phyloP scores from a whole-genome alignment of 35 echinoderm and acorn worm species.

The Holothuria glaberrima region DNA sequence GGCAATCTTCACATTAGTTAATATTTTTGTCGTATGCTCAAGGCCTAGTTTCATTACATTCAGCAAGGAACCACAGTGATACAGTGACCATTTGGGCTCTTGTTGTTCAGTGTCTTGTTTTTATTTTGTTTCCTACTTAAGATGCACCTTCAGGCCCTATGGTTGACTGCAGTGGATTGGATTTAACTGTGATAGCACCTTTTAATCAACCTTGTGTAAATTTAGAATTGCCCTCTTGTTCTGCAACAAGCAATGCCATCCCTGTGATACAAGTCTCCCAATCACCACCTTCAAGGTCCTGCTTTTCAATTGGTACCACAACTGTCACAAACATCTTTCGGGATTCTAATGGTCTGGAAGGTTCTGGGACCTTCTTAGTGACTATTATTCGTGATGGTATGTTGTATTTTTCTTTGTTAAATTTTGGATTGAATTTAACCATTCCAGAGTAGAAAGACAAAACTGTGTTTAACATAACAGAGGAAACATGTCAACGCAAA shows the following conservation, averaged over 20 bases:
- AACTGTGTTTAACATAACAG: too few species aligned
- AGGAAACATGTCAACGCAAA: too few species aligned
- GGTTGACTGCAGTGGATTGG: slow-evolving; percentile 11
- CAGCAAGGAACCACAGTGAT: too few species aligned
- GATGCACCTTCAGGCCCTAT: not conserved
- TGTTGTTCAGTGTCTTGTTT: not conserved
- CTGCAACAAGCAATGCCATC: not conserved
- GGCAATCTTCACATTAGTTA: too few species aligned
- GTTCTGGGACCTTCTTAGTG: not conserved
- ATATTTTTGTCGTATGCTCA: too few species aligned
- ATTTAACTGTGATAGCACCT: not conserved
- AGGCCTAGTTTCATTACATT: too few species aligned
- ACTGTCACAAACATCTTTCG: not conserved
- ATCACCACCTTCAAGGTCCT: slow-evolving; percentile 1
- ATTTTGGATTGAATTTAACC: too few species aligned
- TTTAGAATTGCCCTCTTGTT: not conserved
- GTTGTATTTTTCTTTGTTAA: not conserved
- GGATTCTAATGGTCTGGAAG: not conserved
- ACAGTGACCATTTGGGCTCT: too few species aligned
- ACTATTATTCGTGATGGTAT: not conserved
- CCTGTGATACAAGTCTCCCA: not conserved
- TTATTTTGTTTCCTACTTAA: not conserved
- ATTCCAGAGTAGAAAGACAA: too few species aligned
- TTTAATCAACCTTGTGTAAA: not conserved
- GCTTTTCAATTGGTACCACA: slow-evolving; percentile 7